These are phyloP conservation scores for Planiliza haematocheilus DNA, from an alignment of 2,113 vertebrate species.

Conservation along the genomic window DNA sequence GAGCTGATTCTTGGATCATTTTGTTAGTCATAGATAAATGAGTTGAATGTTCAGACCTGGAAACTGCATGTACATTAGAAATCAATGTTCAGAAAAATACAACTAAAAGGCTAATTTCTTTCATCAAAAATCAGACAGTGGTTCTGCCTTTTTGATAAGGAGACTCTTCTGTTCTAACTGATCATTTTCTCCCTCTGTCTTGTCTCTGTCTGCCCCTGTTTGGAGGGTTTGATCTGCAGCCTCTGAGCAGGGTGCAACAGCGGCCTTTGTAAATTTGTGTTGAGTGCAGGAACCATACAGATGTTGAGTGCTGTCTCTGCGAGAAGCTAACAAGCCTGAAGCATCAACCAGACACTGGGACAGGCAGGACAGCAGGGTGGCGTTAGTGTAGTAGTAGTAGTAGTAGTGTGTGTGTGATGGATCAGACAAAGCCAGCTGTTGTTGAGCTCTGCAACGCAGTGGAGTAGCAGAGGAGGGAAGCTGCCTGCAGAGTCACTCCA, in stretches of 20 bases:
- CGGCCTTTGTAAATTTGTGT: conserved; percentile 48
- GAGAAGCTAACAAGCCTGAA: conserved; percentile 40
- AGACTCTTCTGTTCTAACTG: not conserved
- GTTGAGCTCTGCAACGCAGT: conserved; percentile 40
- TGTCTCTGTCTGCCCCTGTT: conserved; percentile 1
- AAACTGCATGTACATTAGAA: no score
- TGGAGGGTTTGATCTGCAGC: conserved; percentile 23
- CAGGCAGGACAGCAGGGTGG: conserved; percentile 27
- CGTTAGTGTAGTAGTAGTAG: not conserved
- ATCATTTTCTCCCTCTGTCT: not conserved
- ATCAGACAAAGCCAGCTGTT: conserved; percentile 49
- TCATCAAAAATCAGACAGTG: no score
- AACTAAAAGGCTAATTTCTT: no score
- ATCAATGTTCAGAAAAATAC: no score
- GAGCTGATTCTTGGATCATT: no score
- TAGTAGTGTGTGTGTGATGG: conserved; percentile 7
- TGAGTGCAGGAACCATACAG: conserved; percentile 45
- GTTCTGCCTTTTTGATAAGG: no score
- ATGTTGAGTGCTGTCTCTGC: conserved; percentile 43
- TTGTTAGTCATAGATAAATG: no score
- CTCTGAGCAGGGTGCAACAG: not conserved
- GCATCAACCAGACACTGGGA: conserved; percentile 26
- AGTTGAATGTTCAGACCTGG: no score
- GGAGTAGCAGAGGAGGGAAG: conserved; percentile 19
- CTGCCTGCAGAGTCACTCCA: conserved; percentile 38